Percentiles rank a stretch among this genome's conserved stretches.
Conservation (phyloP, 2,888 invertebrate genomes). For the Morpho deidamia region DNA sequence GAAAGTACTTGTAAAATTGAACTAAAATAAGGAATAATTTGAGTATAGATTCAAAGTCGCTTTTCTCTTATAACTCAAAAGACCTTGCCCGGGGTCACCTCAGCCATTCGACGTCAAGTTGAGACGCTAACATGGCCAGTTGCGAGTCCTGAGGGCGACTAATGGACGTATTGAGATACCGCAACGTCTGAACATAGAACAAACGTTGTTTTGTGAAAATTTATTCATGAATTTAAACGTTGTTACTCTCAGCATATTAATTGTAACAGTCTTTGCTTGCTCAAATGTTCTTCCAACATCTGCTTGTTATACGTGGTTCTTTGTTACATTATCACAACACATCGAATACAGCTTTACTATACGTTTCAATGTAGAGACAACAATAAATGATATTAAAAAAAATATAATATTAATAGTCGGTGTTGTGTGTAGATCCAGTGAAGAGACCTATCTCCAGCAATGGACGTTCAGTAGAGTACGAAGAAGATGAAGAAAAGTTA, state of each 20-base stretch:
- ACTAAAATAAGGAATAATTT: background rate
- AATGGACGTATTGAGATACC: slow-evolving; percentile 25
- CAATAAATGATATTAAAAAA: no score
- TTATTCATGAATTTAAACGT: slow-evolving; percentile 6
- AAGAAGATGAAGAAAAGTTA: no score
- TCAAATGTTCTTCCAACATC: no score
- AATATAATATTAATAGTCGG: no score
- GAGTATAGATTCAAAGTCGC: slow-evolving; percentile 13
- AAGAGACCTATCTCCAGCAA: no score
- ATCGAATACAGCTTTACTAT: no score
- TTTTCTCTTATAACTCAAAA: slow-evolving; percentile 11
- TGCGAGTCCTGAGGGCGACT: slow-evolving; percentile 28
- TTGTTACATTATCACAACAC: no score
- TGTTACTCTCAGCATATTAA: background rate
- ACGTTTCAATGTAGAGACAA: no score
- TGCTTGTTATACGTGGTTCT: no score
- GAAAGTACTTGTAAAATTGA: no score
- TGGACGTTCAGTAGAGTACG: no score
- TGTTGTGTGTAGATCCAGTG: no score
- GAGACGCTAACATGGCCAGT: slow-evolving; percentile 31
- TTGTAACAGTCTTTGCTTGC: background rate
- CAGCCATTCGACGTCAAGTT: slow-evolving; percentile 28
- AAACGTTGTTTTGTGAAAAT: slow-evolving; percentile 8
- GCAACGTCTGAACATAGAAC: slow-evolving; percentile 11
- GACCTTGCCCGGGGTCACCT: slow-evolving; percentile 26